Evolutionary conservation across 2,888 invertebrate genomes (phyloP).

Genomic region (Hyposoter didymator): DNA sequence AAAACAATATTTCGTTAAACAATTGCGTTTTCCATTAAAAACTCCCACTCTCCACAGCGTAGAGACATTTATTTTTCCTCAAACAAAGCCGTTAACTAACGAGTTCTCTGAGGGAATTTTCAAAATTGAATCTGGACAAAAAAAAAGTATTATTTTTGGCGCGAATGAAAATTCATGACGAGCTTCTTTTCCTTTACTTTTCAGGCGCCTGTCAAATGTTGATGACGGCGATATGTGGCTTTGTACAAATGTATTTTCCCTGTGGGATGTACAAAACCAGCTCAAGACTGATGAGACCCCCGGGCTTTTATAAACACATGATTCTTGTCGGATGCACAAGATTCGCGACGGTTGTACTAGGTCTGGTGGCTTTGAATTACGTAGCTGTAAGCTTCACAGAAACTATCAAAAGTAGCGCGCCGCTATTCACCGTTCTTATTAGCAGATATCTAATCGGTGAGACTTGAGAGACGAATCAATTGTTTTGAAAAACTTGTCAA

Average conservation of each 20-base stretch:
- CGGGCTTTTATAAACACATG: constrained; percentile 91
- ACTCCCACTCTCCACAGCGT: too few species aligned
- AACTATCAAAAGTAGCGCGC: constrained; percentile 92
- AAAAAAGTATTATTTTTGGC: too few species aligned
- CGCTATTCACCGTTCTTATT: constrained; percentile 91
- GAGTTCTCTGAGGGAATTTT: too few species aligned
- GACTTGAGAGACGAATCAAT: not conserved
- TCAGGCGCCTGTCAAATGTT: constrained; percentile 91
- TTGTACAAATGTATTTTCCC: constrained; percentile 90
- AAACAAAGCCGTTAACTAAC: too few species aligned
- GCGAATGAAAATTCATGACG: not conserved
- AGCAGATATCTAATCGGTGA: constrained; percentile 88
- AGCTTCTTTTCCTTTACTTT: constrained; percentile 54
- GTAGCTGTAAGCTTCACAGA: constrained; percentile 93
- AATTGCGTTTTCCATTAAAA: too few species aligned
- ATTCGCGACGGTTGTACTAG: constrained; percentile 90
- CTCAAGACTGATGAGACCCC: constrained; percentile 86
- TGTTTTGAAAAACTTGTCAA: not conserved
- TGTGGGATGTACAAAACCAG: constrained; percentile 90
- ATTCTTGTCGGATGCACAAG: constrained; percentile 90
- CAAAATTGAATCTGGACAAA: too few species aligned
- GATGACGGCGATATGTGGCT: constrained; percentile 90
- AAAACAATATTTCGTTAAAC: not conserved
- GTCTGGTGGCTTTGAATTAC: constrained; percentile 90
- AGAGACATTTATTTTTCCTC: too few species aligned